A percentile compares a stretch with the other conserved stretches of the same genome.
These are phyloP conservation scores for Eupelmus urozonus DNA, from an alignment of 2,888 invertebrate species.

Conservation along the genomic window DNA sequence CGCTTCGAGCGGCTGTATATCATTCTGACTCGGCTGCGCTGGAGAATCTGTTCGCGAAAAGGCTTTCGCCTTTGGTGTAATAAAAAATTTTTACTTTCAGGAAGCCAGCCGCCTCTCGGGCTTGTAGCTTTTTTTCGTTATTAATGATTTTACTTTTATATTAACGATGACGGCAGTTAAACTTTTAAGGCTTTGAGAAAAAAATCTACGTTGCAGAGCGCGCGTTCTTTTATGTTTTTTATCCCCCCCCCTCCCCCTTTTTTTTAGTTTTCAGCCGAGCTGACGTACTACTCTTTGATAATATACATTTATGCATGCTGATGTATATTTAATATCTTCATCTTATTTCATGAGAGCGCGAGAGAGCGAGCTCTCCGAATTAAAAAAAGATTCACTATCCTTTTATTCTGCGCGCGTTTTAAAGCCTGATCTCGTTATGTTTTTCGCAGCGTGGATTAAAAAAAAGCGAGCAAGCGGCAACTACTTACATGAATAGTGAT, in stretches of 20 bases:
- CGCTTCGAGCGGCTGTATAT: slow-evolving; percentile 10
- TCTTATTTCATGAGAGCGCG: neutral
- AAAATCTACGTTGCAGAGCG: too few species aligned
- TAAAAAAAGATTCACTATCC: neutral
- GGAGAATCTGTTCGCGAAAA: neutral
- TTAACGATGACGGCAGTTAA: too few species aligned
- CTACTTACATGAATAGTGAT: slow-evolving; percentile 22
- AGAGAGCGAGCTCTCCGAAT: too few species aligned
- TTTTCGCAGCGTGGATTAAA: neutral
- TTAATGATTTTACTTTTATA: too few species aligned
- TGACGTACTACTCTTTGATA: neutral
- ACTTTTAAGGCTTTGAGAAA: too few species aligned
- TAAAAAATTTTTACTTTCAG: too few species aligned
- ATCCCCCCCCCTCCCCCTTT: too few species aligned
- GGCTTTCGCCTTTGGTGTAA: too few species aligned
- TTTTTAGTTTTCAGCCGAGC: neutral
- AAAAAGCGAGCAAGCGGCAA: slow-evolving; percentile 6
- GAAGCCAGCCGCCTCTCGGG: too few species aligned
- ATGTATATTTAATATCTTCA: slow-evolving; percentile 10
- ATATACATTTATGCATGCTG: neutral
- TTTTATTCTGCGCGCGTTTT: neutral
- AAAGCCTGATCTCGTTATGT: too few species aligned
- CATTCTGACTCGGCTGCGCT: neutral
- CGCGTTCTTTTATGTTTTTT: too few species aligned
- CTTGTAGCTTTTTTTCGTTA: too few species aligned